phyloP scores from a whole-genome alignment of 2,113 vertebrate species.

The Phrynocephalus versicolor region DNA sequence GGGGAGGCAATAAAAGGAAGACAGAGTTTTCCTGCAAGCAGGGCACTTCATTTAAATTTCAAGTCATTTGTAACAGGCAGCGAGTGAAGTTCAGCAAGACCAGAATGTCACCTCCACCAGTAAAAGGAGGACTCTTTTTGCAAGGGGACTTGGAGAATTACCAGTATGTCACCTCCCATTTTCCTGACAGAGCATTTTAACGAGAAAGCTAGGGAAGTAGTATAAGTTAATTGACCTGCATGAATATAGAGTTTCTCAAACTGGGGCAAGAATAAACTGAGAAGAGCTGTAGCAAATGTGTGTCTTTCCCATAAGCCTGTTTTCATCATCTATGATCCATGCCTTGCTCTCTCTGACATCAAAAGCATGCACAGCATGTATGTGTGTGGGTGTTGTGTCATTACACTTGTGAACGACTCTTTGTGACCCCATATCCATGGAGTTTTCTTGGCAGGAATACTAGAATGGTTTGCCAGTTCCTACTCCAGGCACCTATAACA shows the following conservation, averaged over 20 bases:
- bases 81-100: not conserved
- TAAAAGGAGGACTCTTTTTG: accelerated
- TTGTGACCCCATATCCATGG: too few relatives aligned
- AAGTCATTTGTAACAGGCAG: slow-evolving; percentile 2
- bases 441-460: too few relatives aligned
- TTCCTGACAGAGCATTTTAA: not conserved
- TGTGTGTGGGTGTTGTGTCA: too few relatives aligned
- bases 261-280: accelerated
- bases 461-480: too few relatives aligned
- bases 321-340: not conserved
- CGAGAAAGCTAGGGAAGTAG: not conserved
- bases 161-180: not conserved
- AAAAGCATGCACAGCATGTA: not conserved
- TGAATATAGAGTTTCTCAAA: not conserved
- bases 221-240: not conserved
- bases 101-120: not conserved
- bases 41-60: slow-evolving; percentile 15
- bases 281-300: not conserved
- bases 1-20: not conserved
- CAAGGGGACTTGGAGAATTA: not conserved
- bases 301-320: not conserved
- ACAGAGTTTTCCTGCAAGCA: slow-evolving; percentile 15
- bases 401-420: too few relatives aligned
- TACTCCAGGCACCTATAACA: too few relatives aligned
- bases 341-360: accelerated